Base-by-base conservation (phyloP, 2,113 vertebrate species). In the Toxotes chatareus region DNA sequence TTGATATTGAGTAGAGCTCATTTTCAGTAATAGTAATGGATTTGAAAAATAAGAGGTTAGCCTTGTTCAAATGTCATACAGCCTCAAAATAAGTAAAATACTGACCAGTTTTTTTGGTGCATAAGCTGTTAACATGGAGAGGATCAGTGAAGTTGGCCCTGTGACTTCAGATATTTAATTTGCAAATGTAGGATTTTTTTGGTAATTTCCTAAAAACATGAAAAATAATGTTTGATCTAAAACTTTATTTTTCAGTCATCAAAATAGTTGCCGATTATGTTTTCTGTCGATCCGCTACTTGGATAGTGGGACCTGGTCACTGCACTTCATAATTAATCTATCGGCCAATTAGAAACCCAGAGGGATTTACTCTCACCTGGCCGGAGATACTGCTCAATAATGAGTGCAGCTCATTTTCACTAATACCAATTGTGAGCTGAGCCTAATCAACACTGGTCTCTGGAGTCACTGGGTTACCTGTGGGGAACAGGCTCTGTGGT, bases 311-410 rank as follows among this genome's bases (percentile, higher is more conserved):
- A 73, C 21, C 40, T 47, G 62, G 11, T 40, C 1, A 19, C 16
- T 12, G 67, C 38, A 27, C 46, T 73, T 66, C 72, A 57, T 73
- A 12, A 84, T 79, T 60, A 9, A 78, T 77, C 69, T 65, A 17
- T 42, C 13, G 9, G 60, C 55, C 64, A 87, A 67, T 87, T 76
- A 61, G 40, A 36, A 81, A 34, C 56, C 73, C 57, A 34, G 32
- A 62, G 82, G 69, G 80, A 49, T 31, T 5, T 32, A 47, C 19
- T 63, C 14, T 73, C 53, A 74, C 71, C 77, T 82, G 73, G 27
- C 12, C 4, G 21, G 44, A 73, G 81, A 32, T 56, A 0, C 68
- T 51, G 36, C 4, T 8, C 44, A 53, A 51, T 79, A 79, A 81
- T 34, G 27, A 85, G 16, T 2, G 10, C 5, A 27, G 40, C 65